A percentile compares a stretch with the other conserved stretches of the same genome.
Evolutionary conservation across 1,140 invertebrate species (phyloP).

Genomic region (Plectrocnemia conspersa): DNA sequence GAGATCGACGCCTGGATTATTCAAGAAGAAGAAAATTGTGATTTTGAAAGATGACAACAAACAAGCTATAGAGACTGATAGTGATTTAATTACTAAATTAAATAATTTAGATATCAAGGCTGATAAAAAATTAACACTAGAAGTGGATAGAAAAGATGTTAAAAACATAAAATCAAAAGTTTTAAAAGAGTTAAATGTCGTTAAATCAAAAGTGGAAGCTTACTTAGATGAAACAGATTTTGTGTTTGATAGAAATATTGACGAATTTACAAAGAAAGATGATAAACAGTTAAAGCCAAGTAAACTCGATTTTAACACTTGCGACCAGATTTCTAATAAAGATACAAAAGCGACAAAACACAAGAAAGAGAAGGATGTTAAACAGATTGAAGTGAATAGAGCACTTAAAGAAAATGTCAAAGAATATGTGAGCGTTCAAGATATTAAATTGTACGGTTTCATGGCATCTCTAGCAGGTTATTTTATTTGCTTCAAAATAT

Average conservation of each 20-base stretch:
- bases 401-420: no score
- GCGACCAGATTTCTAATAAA: slow-evolving; percentile 1
- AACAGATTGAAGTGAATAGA: neutral
- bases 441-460: slow-evolving; percentile 24
- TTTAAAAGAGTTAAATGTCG: neutral
- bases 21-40: slow-evolving; percentile 22
- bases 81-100: slow-evolving; percentile 21
- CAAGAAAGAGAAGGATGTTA: neutral
- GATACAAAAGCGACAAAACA: neutral
- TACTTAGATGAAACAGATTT: slow-evolving; percentile 4
- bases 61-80: slow-evolving; percentile 1
- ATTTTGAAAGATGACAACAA: slow-evolving; percentile 9
- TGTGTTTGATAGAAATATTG: slow-evolving; percentile 7
- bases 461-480: slow-evolving; percentile 31
- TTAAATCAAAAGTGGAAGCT: neutral
- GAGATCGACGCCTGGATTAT: slow-evolving; percentile 30
- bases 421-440: no score
- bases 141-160: neutral
- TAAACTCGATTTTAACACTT: slow-evolving; percentile 3
- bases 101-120: slow-evolving; percentile 16
- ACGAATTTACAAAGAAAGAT: neutral
- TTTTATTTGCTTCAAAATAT: slow-evolving; percentile 11
- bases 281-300: neutral
- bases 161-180: neutral
- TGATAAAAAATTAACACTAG: neutral